phyloP scores from a whole-genome alignment of 2,113 vertebrate species.

The Mobula birostris region DNA sequence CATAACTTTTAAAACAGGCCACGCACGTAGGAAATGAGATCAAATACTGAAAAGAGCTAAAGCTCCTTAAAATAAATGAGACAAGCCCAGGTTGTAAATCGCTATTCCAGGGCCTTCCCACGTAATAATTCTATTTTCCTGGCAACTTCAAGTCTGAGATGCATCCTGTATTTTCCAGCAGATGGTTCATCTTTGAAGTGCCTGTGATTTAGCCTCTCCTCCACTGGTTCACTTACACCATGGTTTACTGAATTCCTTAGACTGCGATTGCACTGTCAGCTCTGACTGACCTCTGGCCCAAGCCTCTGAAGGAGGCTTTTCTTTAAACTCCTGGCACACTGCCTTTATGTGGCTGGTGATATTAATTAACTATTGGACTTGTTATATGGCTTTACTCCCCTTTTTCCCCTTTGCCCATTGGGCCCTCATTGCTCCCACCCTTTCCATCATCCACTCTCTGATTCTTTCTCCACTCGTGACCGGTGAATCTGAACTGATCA shows the following conservation, averaged over 20 bases:
- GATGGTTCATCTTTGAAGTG: constrained; percentile 36
- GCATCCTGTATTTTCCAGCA: constrained; percentile 32
- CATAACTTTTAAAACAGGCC: neutral
- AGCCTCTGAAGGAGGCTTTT: neutral
- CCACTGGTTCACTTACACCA: neutral
- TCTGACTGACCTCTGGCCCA: neutral
- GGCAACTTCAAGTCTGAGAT: constrained; percentile 24
- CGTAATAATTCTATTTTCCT: constrained; percentile 34
- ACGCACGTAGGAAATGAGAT: constrained; percentile 7
- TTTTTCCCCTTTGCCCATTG: no score
- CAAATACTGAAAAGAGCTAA: constrained; percentile 9
- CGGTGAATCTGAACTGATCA: neutral
- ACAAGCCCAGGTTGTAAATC: constrained; percentile 30
- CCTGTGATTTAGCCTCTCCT: constrained; percentile 23
- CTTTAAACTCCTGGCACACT: neutral
- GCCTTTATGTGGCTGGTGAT: neutral
- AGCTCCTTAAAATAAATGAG: constrained; percentile 33
- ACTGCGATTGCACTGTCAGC: neutral
- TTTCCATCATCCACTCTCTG: neutral
- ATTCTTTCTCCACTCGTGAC: neutral
- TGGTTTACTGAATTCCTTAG: constrained; percentile 18
- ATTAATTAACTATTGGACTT: constrained; percentile 1
- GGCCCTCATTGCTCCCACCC: neutral
- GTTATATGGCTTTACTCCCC: neutral
- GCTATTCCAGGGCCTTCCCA: constrained; percentile 22